Base-by-base conservation (phyloP, 1,140 invertebrate species). In the Gryon sp. region DNA sequence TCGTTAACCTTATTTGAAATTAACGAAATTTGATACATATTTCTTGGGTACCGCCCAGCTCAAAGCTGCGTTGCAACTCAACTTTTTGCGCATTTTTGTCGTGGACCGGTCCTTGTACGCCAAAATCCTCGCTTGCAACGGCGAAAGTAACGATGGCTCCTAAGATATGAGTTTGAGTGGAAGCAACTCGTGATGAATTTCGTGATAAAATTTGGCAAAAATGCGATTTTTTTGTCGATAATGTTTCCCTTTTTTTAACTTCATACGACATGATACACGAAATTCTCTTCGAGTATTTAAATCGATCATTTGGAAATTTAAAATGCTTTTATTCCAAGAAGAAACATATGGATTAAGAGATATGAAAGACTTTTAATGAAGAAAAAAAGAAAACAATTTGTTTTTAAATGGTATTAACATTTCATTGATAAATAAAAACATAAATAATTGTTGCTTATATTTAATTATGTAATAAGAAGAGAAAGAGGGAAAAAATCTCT, bases 181-280 rank as follows among this genome's bases (percentile, higher is more conserved):
- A 69, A 52, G 15, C 46, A 48, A 55, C 26, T 20, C 41, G n/a
- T 73, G 75, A 78, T 78, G 68, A 57, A 73, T 78, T 68, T 68
- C 40, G 41, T 40, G 62, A 78, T 73, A 78, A 78, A 68, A 69
- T 73, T 77, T 59, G 55, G 32, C 30, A 72, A 50, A 57, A 72
- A 68, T 26, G 62, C 15, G 18, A 32, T 55, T 12, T 53, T 50
- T 65, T 65, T 63, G 24, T 43, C 30, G 16, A 20, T 15, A 53
- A 36, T 38, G n/a, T n/a, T n/a, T n/a, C 14, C 32, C 8, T 48
- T 55, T 57, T 72, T 50, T 48, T 40, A 24, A 4, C 24, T 11
- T 38, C 62, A 14, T 30, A 22, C 12, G 16, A 62, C 66, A 52
- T 12, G 46, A 59, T 55, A 48, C 48, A 24, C 34, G 46, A 34